Evolutionary conservation across 2,113 vertebrate genomes (phyloP), one percentile per base, ranked within the genome.

Genomic region (Emydocephalus ijimae): DNA sequence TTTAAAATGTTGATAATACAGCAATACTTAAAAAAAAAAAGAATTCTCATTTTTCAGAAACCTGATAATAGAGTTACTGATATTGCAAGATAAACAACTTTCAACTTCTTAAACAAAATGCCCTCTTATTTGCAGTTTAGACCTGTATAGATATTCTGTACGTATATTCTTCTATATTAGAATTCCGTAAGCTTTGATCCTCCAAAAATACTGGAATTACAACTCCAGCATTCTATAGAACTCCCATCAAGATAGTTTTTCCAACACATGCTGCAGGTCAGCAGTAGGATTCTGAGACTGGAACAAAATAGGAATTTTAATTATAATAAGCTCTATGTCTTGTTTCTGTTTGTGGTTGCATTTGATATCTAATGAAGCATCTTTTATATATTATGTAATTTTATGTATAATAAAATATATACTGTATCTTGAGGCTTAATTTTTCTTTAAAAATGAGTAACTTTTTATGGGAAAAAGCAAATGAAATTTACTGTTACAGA

Each of bases 21-120:
- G 45, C 52, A 24, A 90, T 93, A 91, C 24, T 81, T 92, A 93
- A 20, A 29, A 64, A 20, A 94, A 89, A 74, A 92, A 96, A 92
- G 89, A 91, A 93, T 21, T 89, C 0, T 0, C 26, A 26, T 26
- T 48, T 48, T 20, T 26, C 24, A 91, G 90, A 95, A 93, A 89
- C 90, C 4, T 90, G 90, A 59, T 86, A 89, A 2, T 12, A 0
- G 4, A 0, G 11, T 94, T 64, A 93, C 91, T 4, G 26, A 20
- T 87, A 94, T 94, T 95, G 61, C 26, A 0, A 0, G 52, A 29
- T 92, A 93, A 85, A 85, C 50, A 89, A 87, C 59, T 93, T 0
- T 88, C 0, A 0, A 87, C 90, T 86, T 89, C 87, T 90, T 89
- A 91, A 93, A 92, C 69, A 52, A 11, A 0, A 0, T 29, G 93